Conservation (phyloP, 2,113 vertebrate genomes). For the Cathartes aura region DNA sequence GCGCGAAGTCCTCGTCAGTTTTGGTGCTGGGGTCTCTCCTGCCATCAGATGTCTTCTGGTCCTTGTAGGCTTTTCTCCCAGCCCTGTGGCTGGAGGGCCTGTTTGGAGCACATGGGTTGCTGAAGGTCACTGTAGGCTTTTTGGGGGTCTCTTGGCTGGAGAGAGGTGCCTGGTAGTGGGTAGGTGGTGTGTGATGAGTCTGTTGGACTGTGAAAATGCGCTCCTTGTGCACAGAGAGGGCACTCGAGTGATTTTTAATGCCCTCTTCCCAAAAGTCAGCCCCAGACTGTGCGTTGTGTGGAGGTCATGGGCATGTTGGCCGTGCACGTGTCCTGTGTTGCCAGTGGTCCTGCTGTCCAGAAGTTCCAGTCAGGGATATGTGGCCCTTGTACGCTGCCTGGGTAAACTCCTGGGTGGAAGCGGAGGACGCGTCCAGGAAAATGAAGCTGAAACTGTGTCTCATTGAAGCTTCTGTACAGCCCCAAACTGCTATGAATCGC, state of each 20-base stretch:
- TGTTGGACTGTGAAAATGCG: not conserved
- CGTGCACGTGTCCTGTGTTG: rapidly evolving
- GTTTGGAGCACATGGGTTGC: not conserved
- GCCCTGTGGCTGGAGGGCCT: not conserved
- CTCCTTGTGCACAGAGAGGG: not conserved
- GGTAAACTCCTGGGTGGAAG: not conserved
- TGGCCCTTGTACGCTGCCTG: not conserved
- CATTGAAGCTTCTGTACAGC: not conserved
- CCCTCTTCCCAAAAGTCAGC: not conserved
- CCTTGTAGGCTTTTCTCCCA: not conserved
- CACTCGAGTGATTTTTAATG: not conserved
- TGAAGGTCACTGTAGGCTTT: not conserved
- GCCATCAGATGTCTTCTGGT: not conserved
- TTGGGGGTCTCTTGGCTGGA: not conserved
- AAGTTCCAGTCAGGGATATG: not conserved
- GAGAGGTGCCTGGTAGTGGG: not conserved
- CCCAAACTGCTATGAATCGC: not conserved
- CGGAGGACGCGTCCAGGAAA: rapidly evolving
- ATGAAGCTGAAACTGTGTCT: not conserved
- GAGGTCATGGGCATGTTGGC: rapidly evolving
- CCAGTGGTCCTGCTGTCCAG: not conserved
- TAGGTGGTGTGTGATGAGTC: not conserved
- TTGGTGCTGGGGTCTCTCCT: not conserved
- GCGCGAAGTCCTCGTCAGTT: not conserved
- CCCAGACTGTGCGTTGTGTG: rapidly evolving